Base-by-base conservation (phyloP, 2,113 vertebrate genomes). In the Sylvilagus bachmani region DNA sequence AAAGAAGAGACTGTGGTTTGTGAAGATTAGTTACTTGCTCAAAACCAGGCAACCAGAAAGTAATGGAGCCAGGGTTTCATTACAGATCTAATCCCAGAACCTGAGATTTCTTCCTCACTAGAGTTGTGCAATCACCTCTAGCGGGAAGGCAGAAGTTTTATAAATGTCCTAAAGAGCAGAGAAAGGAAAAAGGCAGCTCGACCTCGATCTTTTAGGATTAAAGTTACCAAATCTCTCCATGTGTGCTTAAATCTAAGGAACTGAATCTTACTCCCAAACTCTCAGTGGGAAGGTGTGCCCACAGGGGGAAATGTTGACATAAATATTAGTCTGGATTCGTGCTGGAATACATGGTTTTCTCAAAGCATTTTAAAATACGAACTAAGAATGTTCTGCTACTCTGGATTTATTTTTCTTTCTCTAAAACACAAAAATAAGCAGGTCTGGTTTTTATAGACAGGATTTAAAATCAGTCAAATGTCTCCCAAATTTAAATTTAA, bases 371-470 rank as follows among this genome's bases (percentile, higher is more conserved):
- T 79, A 91, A 78, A 19, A 89, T 70, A 77, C n/a, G 44, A 92
- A 62, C 79, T 94, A 31, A 95, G 90, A 81, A 86, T 71, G 5
- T 84, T 94, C 55, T 61, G n/a, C 62, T 93, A 58, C 51, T 91
- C 62, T 29, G n/a, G 21, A 55, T 95, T 96, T 97, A 90, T 92
- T 92, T 88, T 95, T 91, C 90, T 94, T 96, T 89, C 86, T 93
- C 64, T 79, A 89, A 96, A 92, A 95, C 86, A 70, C 33, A 90
- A 87, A 94, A 94, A 55, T 90, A 93, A 95, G 51, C 38, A 33
- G 64, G 24, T 91, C 69, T 29, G 36, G 14, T 24, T 27, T 83
- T 94, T 94, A 89, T 31, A 62, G 36, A 31, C 77, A 55, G 38
- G 62, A 73, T 85, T 95, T 94, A 66, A 92, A 94, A 89, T 90